Evolutionary conservation across 1,140 invertebrate species (phyloP).

Genomic region (Drosophila varians): DNA sequence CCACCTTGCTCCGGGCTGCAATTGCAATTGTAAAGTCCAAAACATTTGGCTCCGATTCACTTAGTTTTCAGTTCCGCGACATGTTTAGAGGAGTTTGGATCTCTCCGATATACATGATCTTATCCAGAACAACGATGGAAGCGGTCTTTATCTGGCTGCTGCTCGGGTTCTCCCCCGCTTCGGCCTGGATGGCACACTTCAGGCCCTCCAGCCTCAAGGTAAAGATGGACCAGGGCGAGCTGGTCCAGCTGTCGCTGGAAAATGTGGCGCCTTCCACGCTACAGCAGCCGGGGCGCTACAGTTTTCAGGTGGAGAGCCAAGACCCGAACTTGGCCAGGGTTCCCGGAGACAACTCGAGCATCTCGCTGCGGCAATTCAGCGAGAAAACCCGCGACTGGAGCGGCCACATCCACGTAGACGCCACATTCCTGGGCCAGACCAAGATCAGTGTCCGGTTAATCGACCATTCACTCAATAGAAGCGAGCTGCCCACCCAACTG

Average conservation of each 20-base stretch:
- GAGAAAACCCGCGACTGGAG: conserved; percentile 42
- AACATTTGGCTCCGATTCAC: background rate
- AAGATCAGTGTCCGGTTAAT: conserved; percentile 46
- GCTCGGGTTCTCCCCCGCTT: conserved; percentile 11
- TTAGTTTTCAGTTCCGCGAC: conserved; percentile 1
- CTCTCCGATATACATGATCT: background rate
- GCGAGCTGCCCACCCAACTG: conserved; percentile 28
- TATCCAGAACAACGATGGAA: background rate
- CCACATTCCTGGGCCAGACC: conserved; percentile 62
- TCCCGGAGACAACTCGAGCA: conserved; percentile 40
- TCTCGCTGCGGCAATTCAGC: conserved; percentile 24
- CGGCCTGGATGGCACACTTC: conserved; percentile 53
- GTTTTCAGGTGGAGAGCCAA: conserved; percentile 52
- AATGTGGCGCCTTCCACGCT: conserved; percentile 9
- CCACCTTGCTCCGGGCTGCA: conserved; percentile 13
- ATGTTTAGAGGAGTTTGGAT: background rate
- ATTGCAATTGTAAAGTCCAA: conserved; percentile 7
- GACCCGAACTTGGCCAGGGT: conserved; percentile 48
- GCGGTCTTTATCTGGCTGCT: background rate
- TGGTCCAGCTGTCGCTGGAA: conserved; percentile 33
- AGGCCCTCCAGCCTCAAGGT: conserved; percentile 33
- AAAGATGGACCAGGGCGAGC: conserved; percentile 25
- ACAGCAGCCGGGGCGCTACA: conserved; percentile 39
- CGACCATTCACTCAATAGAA: conserved; percentile 33
- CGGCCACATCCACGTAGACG: conserved; percentile 45